A percentile compares a stretch with the other conserved stretches of the same genome.
phyloP scores from a whole-genome alignment of 2,113 vertebrate genomes.

The Morone saxatilis region DNA sequence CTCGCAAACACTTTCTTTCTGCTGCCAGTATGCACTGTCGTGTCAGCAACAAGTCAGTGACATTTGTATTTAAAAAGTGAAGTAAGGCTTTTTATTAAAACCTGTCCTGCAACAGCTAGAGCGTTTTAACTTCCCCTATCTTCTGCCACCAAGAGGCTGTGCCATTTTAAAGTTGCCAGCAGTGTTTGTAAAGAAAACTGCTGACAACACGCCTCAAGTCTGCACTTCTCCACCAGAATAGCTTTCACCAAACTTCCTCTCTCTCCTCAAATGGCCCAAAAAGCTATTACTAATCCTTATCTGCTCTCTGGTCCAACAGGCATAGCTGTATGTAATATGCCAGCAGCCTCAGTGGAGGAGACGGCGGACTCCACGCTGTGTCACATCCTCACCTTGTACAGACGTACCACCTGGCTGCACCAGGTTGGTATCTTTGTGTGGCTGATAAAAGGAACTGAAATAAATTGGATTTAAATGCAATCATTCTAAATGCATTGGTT shows the following conservation, averaged over 20 bases:
- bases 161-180: conserved; percentile 24
- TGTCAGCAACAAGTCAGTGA: conserved; percentile 15
- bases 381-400: conserved; percentile 97
- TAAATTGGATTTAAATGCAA: conserved; percentile 1
- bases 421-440: conserved; percentile 64
- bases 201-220: conserved; percentile 25
- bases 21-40: background rate
- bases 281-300: conserved; percentile 46
- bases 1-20: background rate
- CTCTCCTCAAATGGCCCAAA: background rate
- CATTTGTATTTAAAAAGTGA: conserved; percentile 12
- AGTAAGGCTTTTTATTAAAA: background rate
- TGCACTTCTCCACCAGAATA: conserved; percentile 30
- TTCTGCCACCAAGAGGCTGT: conserved; percentile 13
- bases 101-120: conserved; percentile 6
- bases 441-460: conserved; percentile 1
- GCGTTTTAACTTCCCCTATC: conserved; percentile 26
- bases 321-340: conserved; percentile 98
- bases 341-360: conserved; percentile 97
- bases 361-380: conserved; percentile 97
- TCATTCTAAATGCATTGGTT: conserved; percentile 8
- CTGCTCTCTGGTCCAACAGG: conserved; percentile 82
- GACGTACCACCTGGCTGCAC: conserved; percentile 97
- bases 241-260: conserved; percentile 36
- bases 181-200: conserved; percentile 25